Percentiles rank a stretch among this genome's conserved stretches.
Evolutionary conservation across 2,113 vertebrate species (phyloP).

Genomic region (Panthera tigris): DNA sequence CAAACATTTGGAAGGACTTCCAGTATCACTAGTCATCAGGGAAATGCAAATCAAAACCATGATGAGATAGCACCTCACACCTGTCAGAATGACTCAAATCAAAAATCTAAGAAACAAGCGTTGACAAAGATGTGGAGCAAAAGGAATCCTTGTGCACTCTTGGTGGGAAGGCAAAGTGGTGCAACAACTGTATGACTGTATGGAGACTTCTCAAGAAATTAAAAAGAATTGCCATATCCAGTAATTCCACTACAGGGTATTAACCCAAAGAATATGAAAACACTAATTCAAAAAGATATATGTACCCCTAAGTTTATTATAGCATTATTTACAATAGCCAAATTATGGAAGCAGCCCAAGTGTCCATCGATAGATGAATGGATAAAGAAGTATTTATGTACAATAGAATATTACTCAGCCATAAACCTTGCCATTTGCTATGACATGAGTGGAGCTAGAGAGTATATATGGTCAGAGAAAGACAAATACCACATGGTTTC

Average conservation of each 20-base stretch:
- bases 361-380: no score
- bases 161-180: background rate
- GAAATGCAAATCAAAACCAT: background rate
- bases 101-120: background rate
- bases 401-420: no score
- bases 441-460: no score
- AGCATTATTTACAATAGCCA: no score
- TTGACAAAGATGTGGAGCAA: background rate
- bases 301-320: no score
- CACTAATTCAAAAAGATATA: background rate
- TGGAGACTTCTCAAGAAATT: background rate
- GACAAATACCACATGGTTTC: no score
- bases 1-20: background rate
- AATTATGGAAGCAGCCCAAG: no score
- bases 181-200: background rate
- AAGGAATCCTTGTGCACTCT: background rate
- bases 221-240: background rate
- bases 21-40: background rate
- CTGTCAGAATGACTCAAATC: background rate
- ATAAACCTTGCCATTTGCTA: no score
- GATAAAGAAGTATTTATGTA: no score
- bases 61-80: background rate
- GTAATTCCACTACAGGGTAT: background rate
- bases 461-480: no score
- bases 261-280: background rate